Base-by-base conservation (phyloP, 2,797 vertebrate genomes). In the Rhincodon typus region DNA sequence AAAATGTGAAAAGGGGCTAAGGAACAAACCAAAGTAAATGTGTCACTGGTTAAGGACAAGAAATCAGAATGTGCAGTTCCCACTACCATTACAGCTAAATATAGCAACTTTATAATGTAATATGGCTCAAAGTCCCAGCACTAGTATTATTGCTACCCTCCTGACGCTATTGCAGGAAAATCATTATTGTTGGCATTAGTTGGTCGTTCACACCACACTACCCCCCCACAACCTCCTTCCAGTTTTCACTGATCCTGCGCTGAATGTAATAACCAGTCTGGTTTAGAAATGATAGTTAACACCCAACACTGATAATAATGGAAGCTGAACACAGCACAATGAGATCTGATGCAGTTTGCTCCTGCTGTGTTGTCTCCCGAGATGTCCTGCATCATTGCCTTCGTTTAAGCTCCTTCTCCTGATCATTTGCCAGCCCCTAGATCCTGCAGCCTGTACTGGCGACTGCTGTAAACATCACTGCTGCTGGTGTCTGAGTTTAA, bases 221-320 rank as follows among this genome's bases (percentile, higher is more conserved):
- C 70, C 69, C 21, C 67, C 70, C 70, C 4, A 23, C 23, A 23
- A 7, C 21, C 19, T 19, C 27, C 70, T 25, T 27, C 70, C 0
- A 27, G 42, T 46, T 46, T 46, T 8, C 17, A 25, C 38, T 7
- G 21, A 25, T 7, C 42, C 38, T 46, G 21, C 38, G 21, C 10
- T 25, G 82, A 90, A 15, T 57, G 1, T 34, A 50, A 88, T 15
- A 88, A 57, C 53, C 86, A 57, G 23, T 30, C 86, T 34, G 25
- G 87, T 57, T 90, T 90, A 12, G 2, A 90, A 62, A 90, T 62
- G 53, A 90, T 42, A 93, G 10, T 93, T 93, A 93, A 93, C n/a
- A 46, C 25, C 91, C n/a, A 42, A 94, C 25, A 34, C 62, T 70
- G 38, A 67, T 38, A 42, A 27, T 70, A 42, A 70, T 69, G 34